Conservation (phyloP, 1,140 invertebrate genomes). For the Lepidurus couesii region DNA sequence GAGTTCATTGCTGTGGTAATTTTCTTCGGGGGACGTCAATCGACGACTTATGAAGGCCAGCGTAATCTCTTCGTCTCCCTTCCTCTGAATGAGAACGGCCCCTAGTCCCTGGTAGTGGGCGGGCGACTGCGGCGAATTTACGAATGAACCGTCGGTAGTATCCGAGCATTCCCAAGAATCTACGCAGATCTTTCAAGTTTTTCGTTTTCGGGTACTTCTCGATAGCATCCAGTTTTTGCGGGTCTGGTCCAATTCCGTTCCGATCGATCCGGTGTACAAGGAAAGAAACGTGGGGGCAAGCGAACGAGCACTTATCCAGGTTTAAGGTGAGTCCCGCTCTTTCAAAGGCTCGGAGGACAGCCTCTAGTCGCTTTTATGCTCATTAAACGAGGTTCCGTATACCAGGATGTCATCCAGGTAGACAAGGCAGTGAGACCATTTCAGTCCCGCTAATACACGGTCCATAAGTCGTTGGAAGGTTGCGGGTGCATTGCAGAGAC, state of each 20-base stretch:
- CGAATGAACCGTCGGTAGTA: too few relatives aligned
- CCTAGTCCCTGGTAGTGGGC: constrained; percentile 26
- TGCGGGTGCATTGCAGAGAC: too few relatives aligned
- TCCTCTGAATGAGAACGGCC: constrained; percentile 25
- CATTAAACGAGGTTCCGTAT: constrained; percentile 20
- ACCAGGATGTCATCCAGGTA: constrained; percentile 39
- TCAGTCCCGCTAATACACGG: constrained; percentile 39
- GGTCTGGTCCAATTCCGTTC: constrained; percentile 30
- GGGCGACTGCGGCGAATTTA: background rate
- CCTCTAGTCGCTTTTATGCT: constrained; percentile 23
- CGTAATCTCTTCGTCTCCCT: background rate
- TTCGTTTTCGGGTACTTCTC: constrained; percentile 31
- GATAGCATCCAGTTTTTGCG: constrained; percentile 34
- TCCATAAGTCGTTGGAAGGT: constrained; percentile 42
- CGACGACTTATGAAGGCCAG: constrained; percentile 36
- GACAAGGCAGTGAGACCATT: constrained; percentile 37
- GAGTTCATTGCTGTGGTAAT: too few relatives aligned
- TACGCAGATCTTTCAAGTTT: background rate
- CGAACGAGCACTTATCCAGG: background rate
- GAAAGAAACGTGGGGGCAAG: background rate
- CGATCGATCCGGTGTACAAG: constrained; percentile 33
- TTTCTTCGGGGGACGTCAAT: constrained; percentile 39
- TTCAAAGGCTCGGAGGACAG: background rate
- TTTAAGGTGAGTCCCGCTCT: background rate
- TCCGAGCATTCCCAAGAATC: background rate